Percentiles rank a stretch among this genome's conserved stretches.
Evolutionary conservation across 2,797 vertebrate genomes (phyloP).

Genomic region (Argentina silus): DNA sequence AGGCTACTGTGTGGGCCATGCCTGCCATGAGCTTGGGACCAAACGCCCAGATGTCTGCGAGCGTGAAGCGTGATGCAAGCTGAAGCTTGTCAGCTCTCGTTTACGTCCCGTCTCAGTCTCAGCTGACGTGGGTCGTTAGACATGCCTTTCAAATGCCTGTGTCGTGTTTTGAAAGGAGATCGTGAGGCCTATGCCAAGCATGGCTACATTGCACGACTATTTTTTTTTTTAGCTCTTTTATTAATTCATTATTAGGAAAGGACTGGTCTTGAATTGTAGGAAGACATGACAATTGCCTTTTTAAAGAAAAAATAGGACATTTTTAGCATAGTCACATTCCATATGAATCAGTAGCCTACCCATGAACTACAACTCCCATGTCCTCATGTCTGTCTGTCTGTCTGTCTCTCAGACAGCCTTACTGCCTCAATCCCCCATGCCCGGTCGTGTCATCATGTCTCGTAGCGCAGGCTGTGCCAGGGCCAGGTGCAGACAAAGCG

Average conservation of each 20-base stretch:
- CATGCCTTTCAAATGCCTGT: not conserved
- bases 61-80: not conserved
- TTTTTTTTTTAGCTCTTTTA: too few species aligned
- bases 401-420: not conserved
- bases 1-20: not conserved
- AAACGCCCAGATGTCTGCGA: not conserved
- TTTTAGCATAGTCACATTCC: too few species aligned
- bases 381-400: too few species aligned
- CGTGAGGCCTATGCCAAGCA: not conserved
- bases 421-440: constrained; percentile 14
- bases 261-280: not conserved
- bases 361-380: too few species aligned
- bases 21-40: not conserved
- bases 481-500: constrained; percentile 65
- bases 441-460: constrained; percentile 21
- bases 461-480: constrained; percentile 13
- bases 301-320: too few species aligned
- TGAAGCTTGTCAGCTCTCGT: not conserved
- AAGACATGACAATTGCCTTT: too few species aligned
- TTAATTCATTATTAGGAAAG: not conserved
- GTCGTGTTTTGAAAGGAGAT: not conserved
- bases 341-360: too few species aligned
- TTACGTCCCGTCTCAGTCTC: not conserved
- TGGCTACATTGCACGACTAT: too few species aligned
- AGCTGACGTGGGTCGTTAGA: not conserved